Percentiles rank a stretch among this genome's conserved stretches.
These are phyloP conservation scores for Dasypolia templi DNA, from an alignment of 2,888 invertebrate genomes.

Conservation along the genomic window DNA sequence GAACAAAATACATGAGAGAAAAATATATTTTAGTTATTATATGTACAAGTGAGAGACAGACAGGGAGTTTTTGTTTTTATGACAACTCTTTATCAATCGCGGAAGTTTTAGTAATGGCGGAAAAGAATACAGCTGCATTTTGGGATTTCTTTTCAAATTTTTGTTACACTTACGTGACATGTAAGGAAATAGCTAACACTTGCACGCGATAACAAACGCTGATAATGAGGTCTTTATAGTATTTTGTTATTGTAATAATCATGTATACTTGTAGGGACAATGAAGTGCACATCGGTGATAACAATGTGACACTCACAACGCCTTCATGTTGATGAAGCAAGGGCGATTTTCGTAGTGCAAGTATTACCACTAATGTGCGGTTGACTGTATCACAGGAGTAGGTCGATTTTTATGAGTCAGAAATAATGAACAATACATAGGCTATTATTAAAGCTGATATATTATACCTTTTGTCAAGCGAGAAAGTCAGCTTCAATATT, in stretches of 20 bases:
- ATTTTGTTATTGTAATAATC: background rate
- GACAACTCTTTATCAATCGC: slow-evolving; percentile 3
- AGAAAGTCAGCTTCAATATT: background rate
- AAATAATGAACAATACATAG: background rate
- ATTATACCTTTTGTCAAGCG: too few relatives aligned
- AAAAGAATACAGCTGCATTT: background rate
- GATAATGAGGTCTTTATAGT: background rate
- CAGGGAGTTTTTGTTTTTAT: background rate
- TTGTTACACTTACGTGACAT: background rate
- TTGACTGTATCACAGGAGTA: too few relatives aligned
- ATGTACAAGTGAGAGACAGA: background rate
- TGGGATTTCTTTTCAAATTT: background rate
- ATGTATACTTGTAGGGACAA: background rate
- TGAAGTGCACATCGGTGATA: too few relatives aligned
- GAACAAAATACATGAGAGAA: background rate
- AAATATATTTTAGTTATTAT: background rate
- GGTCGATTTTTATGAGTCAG: background rate
- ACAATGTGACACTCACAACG: too few relatives aligned
- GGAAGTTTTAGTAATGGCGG: background rate
- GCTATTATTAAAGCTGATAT: too few relatives aligned
- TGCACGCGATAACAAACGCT: slow-evolving; percentile 9
- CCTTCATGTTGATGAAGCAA: too few relatives aligned
- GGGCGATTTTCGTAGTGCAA: too few relatives aligned
- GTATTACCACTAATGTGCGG: too few relatives aligned
- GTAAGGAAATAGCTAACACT: slow-evolving; percentile 1